Conservation (phyloP, 35 echinoderm and acorn worm species). For the Anneissia japonica region DNA sequence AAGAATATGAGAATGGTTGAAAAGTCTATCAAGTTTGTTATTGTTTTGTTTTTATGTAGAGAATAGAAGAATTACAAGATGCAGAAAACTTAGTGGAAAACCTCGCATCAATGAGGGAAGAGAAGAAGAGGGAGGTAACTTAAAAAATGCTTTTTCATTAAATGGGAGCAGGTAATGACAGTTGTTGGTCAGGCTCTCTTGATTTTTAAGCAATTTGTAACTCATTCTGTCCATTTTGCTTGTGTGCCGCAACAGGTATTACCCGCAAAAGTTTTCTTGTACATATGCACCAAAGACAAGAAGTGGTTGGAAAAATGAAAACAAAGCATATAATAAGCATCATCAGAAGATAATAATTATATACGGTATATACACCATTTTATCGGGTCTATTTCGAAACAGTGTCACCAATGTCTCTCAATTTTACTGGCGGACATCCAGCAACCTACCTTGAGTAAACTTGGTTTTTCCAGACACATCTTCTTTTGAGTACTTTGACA, state of each 20-base stretch:
- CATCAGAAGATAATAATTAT: no score
- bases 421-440: no score
- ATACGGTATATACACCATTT: no score
- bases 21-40: no score
- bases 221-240: background rate
- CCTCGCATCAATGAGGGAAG: conserved; percentile 55
- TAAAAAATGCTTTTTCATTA: background rate
- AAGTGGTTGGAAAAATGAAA: background rate
- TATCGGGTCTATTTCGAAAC: no score
- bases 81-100: conserved; percentile 82
- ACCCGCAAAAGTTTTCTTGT: background rate
- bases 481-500: no score
- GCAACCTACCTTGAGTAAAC: no score
- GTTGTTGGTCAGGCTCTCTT: no score
- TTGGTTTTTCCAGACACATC: no score
- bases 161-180: background rate
- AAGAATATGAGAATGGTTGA: no score
- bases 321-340: no score
- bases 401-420: no score
- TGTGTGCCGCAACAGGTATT: background rate
- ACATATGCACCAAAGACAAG: background rate
- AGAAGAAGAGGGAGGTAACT: conserved; percentile 78
- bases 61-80: conserved; percentile 80
- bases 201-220: background rate
- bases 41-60: conserved; percentile 32